Base-by-base conservation (phyloP, 1,140 invertebrate species). In the Goniozus legneri region DNA sequence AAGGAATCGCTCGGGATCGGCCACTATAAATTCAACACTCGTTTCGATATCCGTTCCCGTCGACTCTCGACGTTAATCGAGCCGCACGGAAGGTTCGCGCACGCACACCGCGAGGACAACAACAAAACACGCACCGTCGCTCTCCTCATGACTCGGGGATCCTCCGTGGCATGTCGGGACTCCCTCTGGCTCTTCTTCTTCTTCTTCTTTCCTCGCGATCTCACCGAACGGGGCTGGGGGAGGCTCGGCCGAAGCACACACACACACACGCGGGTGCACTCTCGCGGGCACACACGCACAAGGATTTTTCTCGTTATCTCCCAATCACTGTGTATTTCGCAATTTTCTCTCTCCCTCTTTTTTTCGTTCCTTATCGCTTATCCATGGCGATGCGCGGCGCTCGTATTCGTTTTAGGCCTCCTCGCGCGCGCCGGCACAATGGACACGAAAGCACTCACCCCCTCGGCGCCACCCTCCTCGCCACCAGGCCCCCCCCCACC, bases 111-210 rank as follows among this genome's bases (percentile, higher is more conserved):
- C 27, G 44, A 41, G 37, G 20, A 8, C 10, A 6, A 20, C 38
- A 33, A 24, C 3, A 31, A 20, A 18, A 56, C 42, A 58, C 57
- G 50, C 44, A 59, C 57, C 57, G 46, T 54, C 52, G 56, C 41
- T 58, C 34, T 54, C 56, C 47, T 58, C 57, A 59, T 59, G 56
- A 58, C 56, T 59, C 56, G 47, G 36, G 38, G 44, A 47, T 52
- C 32, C 47, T 60, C 42, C 47, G 36, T 50, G 35, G 49, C 54
- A 58, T 58, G 52, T 53, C 56, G 49, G 48, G 47, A 55, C 44
- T 52, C 44, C 31, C 18, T 31, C 32, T n/a, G 14, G 27, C 0
- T 37, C 36, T 27, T 15, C n/a, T 27, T 34, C 20, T 31, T 15
- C 19, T 16, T 15, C 6, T 18, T 44, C 19, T 32, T 10, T 27